Base-by-base conservation (phyloP, 2,113 vertebrate species). In the Struthio camelus region DNA sequence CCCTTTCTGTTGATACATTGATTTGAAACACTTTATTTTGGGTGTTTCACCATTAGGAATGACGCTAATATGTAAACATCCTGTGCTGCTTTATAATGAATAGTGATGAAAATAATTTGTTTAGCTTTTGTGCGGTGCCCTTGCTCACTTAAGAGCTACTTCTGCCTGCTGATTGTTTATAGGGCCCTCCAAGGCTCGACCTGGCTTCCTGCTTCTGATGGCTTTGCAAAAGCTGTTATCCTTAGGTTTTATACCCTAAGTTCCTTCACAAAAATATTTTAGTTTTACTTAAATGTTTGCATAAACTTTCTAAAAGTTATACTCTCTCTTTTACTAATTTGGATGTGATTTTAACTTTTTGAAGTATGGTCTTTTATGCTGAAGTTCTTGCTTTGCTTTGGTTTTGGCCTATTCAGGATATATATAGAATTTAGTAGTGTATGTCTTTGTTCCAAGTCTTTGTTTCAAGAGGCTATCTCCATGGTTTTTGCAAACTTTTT, bases 241-340 rank as follows among this genome's bases (percentile, higher is more conserved):
- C 30, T 19, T 30, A 34, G 56, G 34, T 19, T 11, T 32, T 58
- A 10, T 19, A 32, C 56, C 6, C 30, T 10, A 18, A 34, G 56
- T 19, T 59, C 30, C 56, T 59, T 59, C 6, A 10, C 56, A 34
- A 59, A 34, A 59, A 32, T 11, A 59, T 30, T 34, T 59, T 34
- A 1, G 11, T 4, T 64, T 56, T n/a, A 32, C 54, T 73, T 54
- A 0, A 1, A 0, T 30, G 32, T 30, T 69, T 24, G 4, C 53
- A 1, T 30, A 25, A 30, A 28, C 40, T 58, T 3, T 1, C 27
- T 46, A 25, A 17, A 14, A 44, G 34, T 8, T 83, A 54, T 12
- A 9, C 72, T 93, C 17, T 34, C 56, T 59, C 46, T 24, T 34
- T 6, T 6, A 27, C 27, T 78, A 22, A 0, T 85, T 23, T 38